Percentiles rank a stretch among this genome's conserved stretches.
Conservation (phyloP, 2,888 invertebrate genomes). For the Tachina grossa region DNA sequence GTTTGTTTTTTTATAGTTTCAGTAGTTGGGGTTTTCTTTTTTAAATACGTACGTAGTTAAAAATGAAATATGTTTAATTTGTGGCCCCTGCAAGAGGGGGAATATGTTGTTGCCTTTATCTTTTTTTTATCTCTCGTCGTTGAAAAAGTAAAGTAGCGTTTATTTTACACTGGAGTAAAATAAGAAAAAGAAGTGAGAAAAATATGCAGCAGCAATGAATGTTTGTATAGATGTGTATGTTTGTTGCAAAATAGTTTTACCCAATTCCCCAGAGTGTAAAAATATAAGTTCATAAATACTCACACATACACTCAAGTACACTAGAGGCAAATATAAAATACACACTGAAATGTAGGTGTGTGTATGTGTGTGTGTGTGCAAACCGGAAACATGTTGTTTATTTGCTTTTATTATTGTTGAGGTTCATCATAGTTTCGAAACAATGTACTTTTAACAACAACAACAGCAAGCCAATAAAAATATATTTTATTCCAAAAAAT, state of each 20-base stretch:
- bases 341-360: not conserved
- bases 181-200: not conserved
- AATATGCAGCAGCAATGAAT: not conserved
- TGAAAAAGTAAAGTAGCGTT: conserved; percentile 19
- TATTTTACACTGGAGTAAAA: conserved; percentile 26
- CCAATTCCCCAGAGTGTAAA: not conserved
- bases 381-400: conserved; percentile 25
- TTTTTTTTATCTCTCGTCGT: not conserved
- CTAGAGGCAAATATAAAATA: conserved; percentile 11
- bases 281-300: not conserved
- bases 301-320: not conserved
- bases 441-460: not conserved
- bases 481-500: not conserved
- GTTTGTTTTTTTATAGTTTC: conserved; percentile 1
- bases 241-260: conserved; percentile 28
- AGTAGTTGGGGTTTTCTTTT: not conserved
- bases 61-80: not conserved
- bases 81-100: not conserved
- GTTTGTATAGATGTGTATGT: not conserved
- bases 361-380: not conserved
- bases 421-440: conserved; percentile 26
- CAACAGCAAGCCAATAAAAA: not conserved
- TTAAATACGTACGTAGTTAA: not conserved
- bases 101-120: not conserved
- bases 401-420: conserved; percentile 1